Evolutionary conservation across 53 echinoderm and acorn worm genomes (phyloP).

Genomic region (Astropecten irregularis): DNA sequence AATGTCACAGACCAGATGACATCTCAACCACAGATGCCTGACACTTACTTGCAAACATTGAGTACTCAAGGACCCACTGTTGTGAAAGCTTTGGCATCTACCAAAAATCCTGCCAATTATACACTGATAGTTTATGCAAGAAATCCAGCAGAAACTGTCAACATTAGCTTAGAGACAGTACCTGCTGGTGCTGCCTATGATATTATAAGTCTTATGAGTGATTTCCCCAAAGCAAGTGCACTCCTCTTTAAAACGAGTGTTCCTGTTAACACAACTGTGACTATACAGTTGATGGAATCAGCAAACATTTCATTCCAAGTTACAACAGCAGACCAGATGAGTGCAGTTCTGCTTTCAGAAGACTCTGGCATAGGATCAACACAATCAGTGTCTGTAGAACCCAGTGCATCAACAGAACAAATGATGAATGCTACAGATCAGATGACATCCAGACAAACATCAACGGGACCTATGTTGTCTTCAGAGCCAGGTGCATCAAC

Average conservation of each 20-base stretch:
- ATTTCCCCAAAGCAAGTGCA: neutral
- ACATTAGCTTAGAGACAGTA: neutral
- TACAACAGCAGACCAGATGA: neutral
- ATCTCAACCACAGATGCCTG: neutral
- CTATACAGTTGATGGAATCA: neutral
- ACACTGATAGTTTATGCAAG: neutral
- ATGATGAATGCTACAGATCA: neutral
- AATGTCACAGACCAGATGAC: neutral
- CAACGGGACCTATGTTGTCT: too few relatives aligned
- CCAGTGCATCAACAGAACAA: neutral
- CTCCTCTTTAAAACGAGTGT: neutral
- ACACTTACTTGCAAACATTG: neutral
- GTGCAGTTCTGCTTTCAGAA: constrained; percentile 2
- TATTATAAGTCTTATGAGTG: neutral
- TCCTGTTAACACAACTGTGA: constrained; percentile 4
- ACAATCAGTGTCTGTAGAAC: neutral
- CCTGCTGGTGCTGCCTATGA: constrained; percentile 10
- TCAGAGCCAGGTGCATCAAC: neutral
- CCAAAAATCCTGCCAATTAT: constrained; percentile 4
- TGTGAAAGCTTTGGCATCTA: constrained; percentile 29
- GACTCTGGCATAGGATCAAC: neutral
- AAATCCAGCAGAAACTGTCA: neutral
- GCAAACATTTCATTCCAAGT: constrained; percentile 19
- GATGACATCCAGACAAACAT: neutral
- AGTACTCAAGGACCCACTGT: constrained; percentile 5